phyloP scores from a whole-genome alignment of 2,113 vertebrate species.

The Oreochromis tanganicae region DNA sequence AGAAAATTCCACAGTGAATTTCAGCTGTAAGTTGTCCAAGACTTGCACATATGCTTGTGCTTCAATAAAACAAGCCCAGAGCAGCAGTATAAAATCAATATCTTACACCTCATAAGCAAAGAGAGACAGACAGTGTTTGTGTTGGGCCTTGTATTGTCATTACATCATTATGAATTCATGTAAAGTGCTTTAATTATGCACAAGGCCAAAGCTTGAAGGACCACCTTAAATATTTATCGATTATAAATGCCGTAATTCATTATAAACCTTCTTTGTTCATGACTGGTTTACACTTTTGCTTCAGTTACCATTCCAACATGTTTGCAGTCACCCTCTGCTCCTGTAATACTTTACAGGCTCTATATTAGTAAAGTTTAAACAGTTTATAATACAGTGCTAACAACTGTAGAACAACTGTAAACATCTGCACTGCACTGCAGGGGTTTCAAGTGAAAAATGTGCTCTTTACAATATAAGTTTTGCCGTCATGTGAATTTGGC shows the following conservation, averaged over 20 bases:
- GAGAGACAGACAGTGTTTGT: slow-evolving; percentile 9
- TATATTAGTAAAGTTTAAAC: slow-evolving; percentile 51
- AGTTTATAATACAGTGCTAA: slow-evolving; percentile 49
- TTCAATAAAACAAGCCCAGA: neutral
- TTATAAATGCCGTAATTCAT: slow-evolving; percentile 46
- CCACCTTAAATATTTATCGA: slow-evolving; percentile 53
- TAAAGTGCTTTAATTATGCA: slow-evolving; percentile 41
- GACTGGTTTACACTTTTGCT: slow-evolving; percentile 31
- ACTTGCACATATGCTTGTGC: neutral
- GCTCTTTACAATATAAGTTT: neutral
- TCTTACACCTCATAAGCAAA: slow-evolving; percentile 1
- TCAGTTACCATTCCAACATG: slow-evolving; percentile 30
- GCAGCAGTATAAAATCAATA: slow-evolving; percentile 6
- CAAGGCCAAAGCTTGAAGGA: slow-evolving; percentile 1
- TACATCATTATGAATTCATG: slow-evolving; percentile 32
- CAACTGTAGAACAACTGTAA: slow-evolving; percentile 40
- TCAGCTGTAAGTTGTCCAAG: neutral
- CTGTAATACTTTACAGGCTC: slow-evolving; percentile 25
- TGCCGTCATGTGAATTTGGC: neutral
- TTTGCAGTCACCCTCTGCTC: slow-evolving; percentile 14
- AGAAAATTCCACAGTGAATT: neutral
- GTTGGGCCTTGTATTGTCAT: slow-evolving; percentile 7
- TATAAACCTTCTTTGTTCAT: slow-evolving; percentile 41
- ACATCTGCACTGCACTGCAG: slow-evolving; percentile 17
- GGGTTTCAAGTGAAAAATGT: neutral